These are phyloP conservation scores for Tokudaia muenninki DNA, from an alignment of 2,797 vertebrate genomes.

Conservation along the genomic window DNA sequence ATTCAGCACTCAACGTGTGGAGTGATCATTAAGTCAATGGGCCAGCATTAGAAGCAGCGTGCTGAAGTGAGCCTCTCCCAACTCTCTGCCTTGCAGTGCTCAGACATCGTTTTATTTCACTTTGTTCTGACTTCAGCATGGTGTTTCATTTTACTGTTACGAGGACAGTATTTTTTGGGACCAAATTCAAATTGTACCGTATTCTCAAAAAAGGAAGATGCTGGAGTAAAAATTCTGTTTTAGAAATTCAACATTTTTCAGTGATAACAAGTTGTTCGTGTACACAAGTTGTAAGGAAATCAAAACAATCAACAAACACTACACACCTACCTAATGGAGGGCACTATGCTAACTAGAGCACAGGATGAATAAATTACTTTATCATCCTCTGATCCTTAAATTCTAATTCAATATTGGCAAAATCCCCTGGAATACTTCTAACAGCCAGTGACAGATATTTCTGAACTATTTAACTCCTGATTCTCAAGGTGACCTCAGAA, in stretches of 20 bases:
- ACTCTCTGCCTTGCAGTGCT: slow-evolving; percentile 19
- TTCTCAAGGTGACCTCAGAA: slow-evolving; percentile 15
- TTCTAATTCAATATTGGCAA: neutral
- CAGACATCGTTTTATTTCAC: slow-evolving; percentile 68
- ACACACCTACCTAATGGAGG: neutral
- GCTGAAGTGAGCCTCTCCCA: slow-evolving; percentile 69
- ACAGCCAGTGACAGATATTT: neutral
- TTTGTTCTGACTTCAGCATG: slow-evolving; percentile 67
- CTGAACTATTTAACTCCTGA: slow-evolving; percentile 7
- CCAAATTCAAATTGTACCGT: slow-evolving; percentile 60
- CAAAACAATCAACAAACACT: slow-evolving; percentile 35
- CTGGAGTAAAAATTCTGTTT: slow-evolving; percentile 34
- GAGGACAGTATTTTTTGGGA: slow-evolving; percentile 70
- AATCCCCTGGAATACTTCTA: neutral
- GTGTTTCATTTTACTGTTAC: slow-evolving; percentile 69
- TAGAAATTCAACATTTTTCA: slow-evolving; percentile 33
- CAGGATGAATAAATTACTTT: slow-evolving; percentile 33
- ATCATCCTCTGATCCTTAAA: neutral
- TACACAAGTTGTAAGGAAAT: slow-evolving; percentile 48
- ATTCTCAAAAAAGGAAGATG: slow-evolving; percentile 40
- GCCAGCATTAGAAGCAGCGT: slow-evolving; percentile 59
- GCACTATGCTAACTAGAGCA: neutral
- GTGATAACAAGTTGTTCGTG: neutral
- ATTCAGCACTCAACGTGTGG: slow-evolving; percentile 55
- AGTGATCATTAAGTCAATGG: slow-evolving; percentile 80